These are phyloP conservation scores for Parnassius mnemosyne DNA, from an alignment of 2,888 invertebrate genomes.

Conservation along the genomic window DNA sequence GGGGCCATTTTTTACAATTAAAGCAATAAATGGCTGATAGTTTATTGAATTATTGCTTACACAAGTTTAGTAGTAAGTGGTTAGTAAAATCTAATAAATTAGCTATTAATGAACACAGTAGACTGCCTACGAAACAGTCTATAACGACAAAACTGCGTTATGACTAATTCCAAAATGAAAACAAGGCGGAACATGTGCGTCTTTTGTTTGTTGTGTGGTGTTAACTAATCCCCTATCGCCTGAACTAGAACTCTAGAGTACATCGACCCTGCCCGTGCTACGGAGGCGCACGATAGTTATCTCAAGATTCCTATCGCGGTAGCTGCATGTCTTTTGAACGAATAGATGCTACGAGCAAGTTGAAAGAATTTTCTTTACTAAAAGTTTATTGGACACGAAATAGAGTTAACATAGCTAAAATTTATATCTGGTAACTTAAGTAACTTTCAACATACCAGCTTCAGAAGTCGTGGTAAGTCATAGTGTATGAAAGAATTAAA, in stretches of 20 bases:
- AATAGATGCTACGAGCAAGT: background rate
- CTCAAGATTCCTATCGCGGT: slow-evolving; percentile 22
- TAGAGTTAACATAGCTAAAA: too few species aligned
- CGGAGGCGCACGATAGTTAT: slow-evolving; percentile 18
- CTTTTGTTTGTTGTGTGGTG: slow-evolving; percentile 67
- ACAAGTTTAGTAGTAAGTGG: too few species aligned
- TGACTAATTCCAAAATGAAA: slow-evolving; percentile 56
- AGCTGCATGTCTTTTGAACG: slow-evolving; percentile 14
- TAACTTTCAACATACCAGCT: too few species aligned
- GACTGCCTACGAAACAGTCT: too few species aligned
- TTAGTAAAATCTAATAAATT: too few species aligned
- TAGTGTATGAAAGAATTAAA: too few species aligned
- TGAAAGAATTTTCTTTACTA: background rate
- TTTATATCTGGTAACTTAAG: too few species aligned
- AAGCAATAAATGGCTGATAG: too few species aligned
- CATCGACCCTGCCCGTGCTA: slow-evolving; percentile 56
- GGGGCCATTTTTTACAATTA: too few species aligned
- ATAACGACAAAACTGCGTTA: slow-evolving; percentile 3
- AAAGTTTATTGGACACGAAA: background rate
- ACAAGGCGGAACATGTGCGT: slow-evolving; percentile 68
- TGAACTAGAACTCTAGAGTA: slow-evolving; percentile 61
- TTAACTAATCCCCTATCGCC: slow-evolving; percentile 74
- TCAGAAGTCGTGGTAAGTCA: too few species aligned
- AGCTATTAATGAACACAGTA: too few species aligned
- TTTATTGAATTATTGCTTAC: too few species aligned